These are phyloP conservation scores for Anticlea derivata DNA, from an alignment of 2,888 invertebrate species.

Conservation along the genomic window DNA sequence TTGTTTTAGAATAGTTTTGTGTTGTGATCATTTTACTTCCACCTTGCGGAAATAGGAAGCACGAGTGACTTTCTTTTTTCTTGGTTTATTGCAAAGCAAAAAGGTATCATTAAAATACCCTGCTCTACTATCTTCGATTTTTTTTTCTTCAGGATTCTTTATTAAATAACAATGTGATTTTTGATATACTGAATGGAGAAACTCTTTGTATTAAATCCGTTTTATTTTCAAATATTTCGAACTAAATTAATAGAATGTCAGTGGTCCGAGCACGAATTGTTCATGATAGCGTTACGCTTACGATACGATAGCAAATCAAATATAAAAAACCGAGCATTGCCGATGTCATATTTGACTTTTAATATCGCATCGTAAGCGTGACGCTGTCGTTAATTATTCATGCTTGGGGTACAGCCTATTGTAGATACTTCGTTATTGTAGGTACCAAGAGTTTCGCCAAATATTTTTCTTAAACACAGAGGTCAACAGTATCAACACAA, in stretches of 20 bases:
- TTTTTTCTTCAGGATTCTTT: conserved; percentile 48
- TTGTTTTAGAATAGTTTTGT: conserved; percentile 51
- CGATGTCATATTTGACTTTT: too few relatives aligned
- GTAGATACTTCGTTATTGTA: too few relatives aligned
- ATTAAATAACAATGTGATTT: conserved; percentile 41
- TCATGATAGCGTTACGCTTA: too few relatives aligned
- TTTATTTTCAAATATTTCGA: neutral
- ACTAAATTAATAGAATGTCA: too few relatives aligned
- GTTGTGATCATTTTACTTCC: conserved; percentile 47
- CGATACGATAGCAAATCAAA: too few relatives aligned
- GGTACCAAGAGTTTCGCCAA: conserved; percentile 21
- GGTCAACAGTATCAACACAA: conserved; percentile 70
- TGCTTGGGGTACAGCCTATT: too few relatives aligned
- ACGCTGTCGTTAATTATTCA: too few relatives aligned
- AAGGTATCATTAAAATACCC: conserved; percentile 72
- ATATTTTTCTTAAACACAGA: conserved; percentile 42
- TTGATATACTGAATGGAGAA: conserved; percentile 41
- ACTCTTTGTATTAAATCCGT: conserved; percentile 40
- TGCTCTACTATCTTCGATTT: conserved; percentile 42
- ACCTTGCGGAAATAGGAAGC: conserved; percentile 37
- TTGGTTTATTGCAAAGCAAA: conserved; percentile 46
- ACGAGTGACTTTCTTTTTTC: conserved; percentile 32
- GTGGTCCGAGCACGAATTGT: too few relatives aligned
- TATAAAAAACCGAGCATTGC: neutral
- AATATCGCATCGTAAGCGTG: too few relatives aligned